A percentile compares a stretch with the other conserved stretches of the same genome.
These are phyloP conservation scores for Eulemur rufifrons DNA, from an alignment of 2,113 vertebrate species.

Conservation along the genomic window DNA sequence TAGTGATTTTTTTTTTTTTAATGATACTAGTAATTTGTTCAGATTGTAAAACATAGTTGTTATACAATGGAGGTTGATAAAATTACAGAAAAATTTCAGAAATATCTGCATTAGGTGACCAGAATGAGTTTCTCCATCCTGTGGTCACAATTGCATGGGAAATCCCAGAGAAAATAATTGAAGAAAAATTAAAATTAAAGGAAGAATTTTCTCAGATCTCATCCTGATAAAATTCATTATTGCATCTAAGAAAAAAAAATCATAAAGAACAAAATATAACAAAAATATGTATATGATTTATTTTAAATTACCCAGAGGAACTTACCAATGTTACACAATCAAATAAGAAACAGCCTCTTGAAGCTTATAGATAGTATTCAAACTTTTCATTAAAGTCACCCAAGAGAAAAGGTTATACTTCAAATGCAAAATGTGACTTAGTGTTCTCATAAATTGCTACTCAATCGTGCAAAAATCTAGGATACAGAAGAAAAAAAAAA, in stretches of 20 bases:
- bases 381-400: neutral
- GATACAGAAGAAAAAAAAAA: neutral
- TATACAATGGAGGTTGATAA: neutral
- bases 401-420: neutral
- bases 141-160: neutral
- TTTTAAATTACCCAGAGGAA: neutral
- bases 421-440: constrained; percentile 39
- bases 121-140: neutral
- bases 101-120: neutral
- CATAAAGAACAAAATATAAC: neutral
- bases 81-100: neutral
- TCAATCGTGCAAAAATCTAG: neutral
- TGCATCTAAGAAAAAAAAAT: neutral
- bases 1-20: neutral
- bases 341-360: neutral
- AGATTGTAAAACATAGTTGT: neutral
- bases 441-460: constrained; percentile 12
- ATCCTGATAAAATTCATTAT: neutral
- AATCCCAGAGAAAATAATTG: neutral
- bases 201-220: neutral
- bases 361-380: neutral
- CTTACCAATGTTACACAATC: neutral
- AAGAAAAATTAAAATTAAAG: neutral
- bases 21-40: neutral
- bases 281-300: neutral